Evolutionary conservation across 2,888 invertebrate genomes (phyloP).

Genomic region (Arge pagana): DNA sequence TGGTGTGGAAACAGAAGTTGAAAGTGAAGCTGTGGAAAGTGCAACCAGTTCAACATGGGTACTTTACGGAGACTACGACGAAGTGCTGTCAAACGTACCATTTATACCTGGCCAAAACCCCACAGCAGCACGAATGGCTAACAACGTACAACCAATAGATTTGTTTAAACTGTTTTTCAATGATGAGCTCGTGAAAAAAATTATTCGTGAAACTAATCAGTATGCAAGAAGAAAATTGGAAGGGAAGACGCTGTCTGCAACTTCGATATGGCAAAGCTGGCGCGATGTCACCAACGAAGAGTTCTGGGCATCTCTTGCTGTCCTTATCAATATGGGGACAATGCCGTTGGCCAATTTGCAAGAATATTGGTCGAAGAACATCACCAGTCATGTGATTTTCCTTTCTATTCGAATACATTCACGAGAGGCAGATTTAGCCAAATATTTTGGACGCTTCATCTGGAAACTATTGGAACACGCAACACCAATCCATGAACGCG

Average conservation of each 20-base stretch:
- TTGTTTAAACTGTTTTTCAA: slow-evolving; percentile 23
- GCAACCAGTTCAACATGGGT: slow-evolving; percentile 24
- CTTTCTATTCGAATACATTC: slow-evolving; percentile 26
- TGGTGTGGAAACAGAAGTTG: slow-evolving; percentile 15
- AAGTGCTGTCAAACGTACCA: slow-evolving; percentile 24
- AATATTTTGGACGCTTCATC: slow-evolving; percentile 31
- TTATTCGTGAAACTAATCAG: slow-evolving; percentile 9
- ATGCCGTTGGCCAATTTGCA: slow-evolving; percentile 24
- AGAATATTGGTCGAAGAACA: slow-evolving; percentile 29
- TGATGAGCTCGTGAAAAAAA: slow-evolving; percentile 2
- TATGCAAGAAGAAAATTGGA: slow-evolving; percentile 22
- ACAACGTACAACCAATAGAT: slow-evolving; percentile 20
- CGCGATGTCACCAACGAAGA: slow-evolving; percentile 25
- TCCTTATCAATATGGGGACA: slow-evolving; percentile 32
- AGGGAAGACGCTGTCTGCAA: slow-evolving; percentile 11
- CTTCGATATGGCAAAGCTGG: slow-evolving; percentile 26
- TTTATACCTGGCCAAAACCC: slow-evolving; percentile 18
- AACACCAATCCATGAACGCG: slow-evolving; percentile 13
- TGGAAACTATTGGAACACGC: slow-evolving; percentile 18
- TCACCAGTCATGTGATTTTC: slow-evolving; percentile 24
- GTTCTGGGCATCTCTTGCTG: slow-evolving; percentile 31
- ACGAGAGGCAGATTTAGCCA: slow-evolving; percentile 26
- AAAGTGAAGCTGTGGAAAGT: slow-evolving; percentile 25
- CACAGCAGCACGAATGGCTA: slow-evolving; percentile 19
- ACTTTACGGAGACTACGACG: slow-evolving; percentile 24